Evolutionary conservation across 2,888 invertebrate species (phyloP).

Genomic region (Catocala nupta): DNA sequence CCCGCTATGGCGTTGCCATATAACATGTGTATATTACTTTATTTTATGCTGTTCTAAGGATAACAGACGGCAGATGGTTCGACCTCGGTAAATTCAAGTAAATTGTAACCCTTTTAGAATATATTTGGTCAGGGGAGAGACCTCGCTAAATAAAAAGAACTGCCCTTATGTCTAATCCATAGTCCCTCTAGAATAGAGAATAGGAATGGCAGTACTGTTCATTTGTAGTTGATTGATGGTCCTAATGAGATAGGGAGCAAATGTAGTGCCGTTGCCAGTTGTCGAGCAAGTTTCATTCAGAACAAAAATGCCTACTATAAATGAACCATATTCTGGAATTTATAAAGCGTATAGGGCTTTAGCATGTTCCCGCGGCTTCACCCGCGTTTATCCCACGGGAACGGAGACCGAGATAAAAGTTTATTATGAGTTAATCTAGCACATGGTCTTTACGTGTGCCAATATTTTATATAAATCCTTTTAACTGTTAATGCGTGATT

Average conservation of each 20-base stretch:
- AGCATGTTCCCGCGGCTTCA: no score
- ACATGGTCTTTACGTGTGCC: no score
- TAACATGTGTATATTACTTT: constrained; percentile 27
- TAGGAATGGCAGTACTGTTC: constrained; percentile 4
- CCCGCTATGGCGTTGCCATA: constrained; percentile 9
- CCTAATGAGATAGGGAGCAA: constrained; percentile 7
- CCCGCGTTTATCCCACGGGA: no score
- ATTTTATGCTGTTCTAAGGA: constrained; percentile 24
- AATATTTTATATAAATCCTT: no score
- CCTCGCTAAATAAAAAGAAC: background rate
- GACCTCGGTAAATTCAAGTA: constrained; percentile 11
- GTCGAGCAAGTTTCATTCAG: no score
- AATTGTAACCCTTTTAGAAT: constrained; percentile 2
- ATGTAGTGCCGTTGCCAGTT: background rate
- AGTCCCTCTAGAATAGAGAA: background rate
- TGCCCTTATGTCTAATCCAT: constrained; percentile 2
- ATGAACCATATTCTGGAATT: no score
- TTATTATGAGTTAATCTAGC: no score
- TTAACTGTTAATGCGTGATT: no score
- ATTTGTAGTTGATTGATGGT: constrained; percentile 15
- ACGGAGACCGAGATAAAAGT: no score
- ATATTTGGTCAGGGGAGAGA: constrained; percentile 5
- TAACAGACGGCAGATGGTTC: constrained; percentile 16
- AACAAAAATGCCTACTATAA: no score
- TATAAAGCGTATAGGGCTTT: no score